phyloP scores from a whole-genome alignment of 2,888 invertebrate species.

The Celastrina argiolus region DNA sequence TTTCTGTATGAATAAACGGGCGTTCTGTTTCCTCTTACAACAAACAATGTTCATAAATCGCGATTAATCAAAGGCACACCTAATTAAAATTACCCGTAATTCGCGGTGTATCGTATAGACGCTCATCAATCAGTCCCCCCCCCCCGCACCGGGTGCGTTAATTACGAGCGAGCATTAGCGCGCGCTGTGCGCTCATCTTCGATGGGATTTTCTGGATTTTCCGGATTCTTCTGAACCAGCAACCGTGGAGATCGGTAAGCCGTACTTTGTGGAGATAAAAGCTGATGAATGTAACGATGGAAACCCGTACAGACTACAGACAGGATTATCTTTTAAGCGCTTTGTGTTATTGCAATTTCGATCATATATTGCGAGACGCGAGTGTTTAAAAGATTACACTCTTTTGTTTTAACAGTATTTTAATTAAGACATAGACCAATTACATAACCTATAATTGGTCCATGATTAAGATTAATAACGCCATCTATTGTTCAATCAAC shows the following conservation, averaged over 20 bases:
- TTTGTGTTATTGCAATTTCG: not conserved
- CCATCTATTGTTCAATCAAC: not conserved
- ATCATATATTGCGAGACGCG: too few relatives aligned
- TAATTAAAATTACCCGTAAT: not conserved
- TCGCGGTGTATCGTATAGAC: not conserved
- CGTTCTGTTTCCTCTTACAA: too few relatives aligned
- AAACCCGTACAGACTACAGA: not conserved
- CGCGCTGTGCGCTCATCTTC: not conserved
- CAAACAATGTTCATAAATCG: not conserved
- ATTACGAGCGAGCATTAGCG: conserved; percentile 5
- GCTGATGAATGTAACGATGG: not conserved
- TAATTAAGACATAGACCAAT: too few relatives aligned
- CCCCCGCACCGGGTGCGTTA: conserved; percentile 6
- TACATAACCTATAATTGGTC: too few relatives aligned
- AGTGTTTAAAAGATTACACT: too few relatives aligned
- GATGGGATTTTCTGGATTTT: not conserved
- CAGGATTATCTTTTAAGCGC: not conserved
- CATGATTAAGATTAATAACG: not conserved
- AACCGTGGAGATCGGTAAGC: not conserved
- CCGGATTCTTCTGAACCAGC: not conserved
- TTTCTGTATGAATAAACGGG: too few relatives aligned
- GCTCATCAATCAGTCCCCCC: not conserved
- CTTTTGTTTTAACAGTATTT: too few relatives aligned
- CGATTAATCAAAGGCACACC: not conserved
- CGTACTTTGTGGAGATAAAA: not conserved